Percentiles rank a stretch among this genome's conserved stretches.
Evolutionary conservation across 2,888 invertebrate species (phyloP).

Genomic region (Fragum sueziense): DNA sequence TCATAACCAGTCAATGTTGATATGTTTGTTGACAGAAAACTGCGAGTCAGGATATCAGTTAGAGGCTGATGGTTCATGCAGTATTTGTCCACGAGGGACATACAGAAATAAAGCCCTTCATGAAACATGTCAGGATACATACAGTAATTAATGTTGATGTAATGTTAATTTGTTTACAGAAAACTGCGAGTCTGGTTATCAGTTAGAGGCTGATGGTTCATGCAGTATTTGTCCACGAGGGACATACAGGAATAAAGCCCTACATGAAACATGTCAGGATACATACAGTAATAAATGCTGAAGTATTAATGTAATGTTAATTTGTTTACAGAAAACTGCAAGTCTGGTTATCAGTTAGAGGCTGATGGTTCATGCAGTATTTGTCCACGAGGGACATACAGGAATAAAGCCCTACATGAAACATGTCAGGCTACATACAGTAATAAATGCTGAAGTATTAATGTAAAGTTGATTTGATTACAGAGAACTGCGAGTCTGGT

Average conservation of each 20-base stretch:
- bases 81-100: conserved; percentile 30
- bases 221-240: conserved; percentile 43
- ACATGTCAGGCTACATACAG: conserved; percentile 16
- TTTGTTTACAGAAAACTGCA: conserved; percentile 48
- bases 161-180: too few species aligned
- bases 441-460: too few species aligned
- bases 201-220: conserved; percentile 31
- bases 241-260: conserved; percentile 31
- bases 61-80: conserved; percentile 37
- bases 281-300: conserved; percentile 21
- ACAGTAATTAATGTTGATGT: too few species aligned
- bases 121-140: background rate
- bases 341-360: conserved; percentile 38
- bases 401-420: conserved; percentile 27
- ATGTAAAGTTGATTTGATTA: too few species aligned
- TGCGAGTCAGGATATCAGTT: conserved; percentile 43
- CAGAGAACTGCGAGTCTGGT: conserved; percentile 47
- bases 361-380: conserved; percentile 31
- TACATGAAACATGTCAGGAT: background rate
- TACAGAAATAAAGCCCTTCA: conserved; percentile 34
- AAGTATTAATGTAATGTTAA: too few species aligned
- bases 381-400: conserved; percentile 39
- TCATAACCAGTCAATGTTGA: too few species aligned
- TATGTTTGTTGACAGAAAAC: conserved; percentile 46
- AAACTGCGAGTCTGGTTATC: conserved; percentile 43